phyloP scores from a whole-genome alignment of 2,113 vertebrate species.

The Aptenodytes patagonicus region DNA sequence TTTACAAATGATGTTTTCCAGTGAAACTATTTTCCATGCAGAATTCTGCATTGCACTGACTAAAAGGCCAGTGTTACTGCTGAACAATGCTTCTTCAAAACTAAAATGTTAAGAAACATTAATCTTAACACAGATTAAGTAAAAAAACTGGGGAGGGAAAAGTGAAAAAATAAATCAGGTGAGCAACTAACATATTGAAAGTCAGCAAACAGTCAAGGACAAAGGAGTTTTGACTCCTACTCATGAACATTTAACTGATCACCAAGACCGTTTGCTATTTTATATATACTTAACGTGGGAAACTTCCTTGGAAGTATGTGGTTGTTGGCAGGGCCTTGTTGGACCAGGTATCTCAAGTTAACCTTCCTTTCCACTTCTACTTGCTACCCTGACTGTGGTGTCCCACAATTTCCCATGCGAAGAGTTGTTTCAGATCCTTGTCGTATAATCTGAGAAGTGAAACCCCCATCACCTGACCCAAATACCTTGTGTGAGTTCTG shows the following conservation, averaged over 20 bases:
- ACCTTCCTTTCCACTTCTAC: neutral
- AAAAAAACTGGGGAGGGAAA: neutral
- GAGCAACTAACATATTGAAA: neutral
- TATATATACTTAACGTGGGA: neutral
- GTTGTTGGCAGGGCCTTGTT: neutral
- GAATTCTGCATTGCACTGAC: neutral
- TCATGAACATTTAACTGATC: neutral
- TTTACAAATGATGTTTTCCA: neutral
- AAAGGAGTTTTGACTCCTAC: neutral
- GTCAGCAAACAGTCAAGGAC: neutral
- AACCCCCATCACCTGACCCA: neutral
- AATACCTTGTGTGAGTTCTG: neutral
- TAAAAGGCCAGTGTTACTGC: neutral
- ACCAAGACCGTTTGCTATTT: neutral
- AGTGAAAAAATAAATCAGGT: neutral
- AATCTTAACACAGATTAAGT: neutral
- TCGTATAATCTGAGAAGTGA: neutral
- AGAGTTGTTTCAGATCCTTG: slow-evolving; percentile 6
- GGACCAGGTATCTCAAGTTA: neutral
- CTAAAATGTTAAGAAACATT: neutral
- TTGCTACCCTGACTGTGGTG: neutral
- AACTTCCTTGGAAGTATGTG: neutral
- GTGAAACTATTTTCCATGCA: neutral
- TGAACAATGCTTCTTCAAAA: neutral
- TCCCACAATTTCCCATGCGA: neutral